Base-by-base conservation (phyloP, 37 sponge, comb jelly and placozoan genomes). In the Lycopodina hypogea region DNA sequence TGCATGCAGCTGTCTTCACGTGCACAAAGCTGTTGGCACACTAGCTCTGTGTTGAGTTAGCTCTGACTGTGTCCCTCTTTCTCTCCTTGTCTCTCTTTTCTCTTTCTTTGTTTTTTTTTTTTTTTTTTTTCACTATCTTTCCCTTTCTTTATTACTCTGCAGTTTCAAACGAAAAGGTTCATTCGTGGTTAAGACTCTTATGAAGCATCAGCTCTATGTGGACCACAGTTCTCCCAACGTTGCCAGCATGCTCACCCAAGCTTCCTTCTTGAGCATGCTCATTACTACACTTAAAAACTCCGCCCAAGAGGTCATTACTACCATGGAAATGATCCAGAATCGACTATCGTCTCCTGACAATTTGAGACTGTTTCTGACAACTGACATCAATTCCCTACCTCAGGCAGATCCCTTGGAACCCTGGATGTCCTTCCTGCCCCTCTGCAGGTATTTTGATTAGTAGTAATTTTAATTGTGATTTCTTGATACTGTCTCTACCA, bases 211-310 rank as follows among this genome's bases (percentile, higher is more conserved):
- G 32, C 68, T 66, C 55, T 73, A 73, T 30, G 18, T 30, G 19
- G 74, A 51, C 35, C 64, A 42, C 65, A 34, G 87, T 34, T 76
- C 51, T 42, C 41, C 62, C 24, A 90, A 93, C 75, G 17, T 72
- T 3, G 23, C 65, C 50, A 93, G 63, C 39, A 86, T 87, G 82
- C 42, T 83, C 41, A 75, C 76, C 1, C 94, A 93, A 74, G 65
- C 32, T n/a, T 71, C 68, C 52, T 86, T 86, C 81, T 82, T 93
- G 4, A 68, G 28, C 12, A 40, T 30, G 26, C 63, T 86, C 18
- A 38, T 75, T 41, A 51, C 26, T 1, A 68, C 34, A 28, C 69
- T 91, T 36, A 72, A 84, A 56, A 48, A 61, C 26, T 42, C 84
- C 38, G 34, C 80, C 64, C 59, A 60, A 1, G 53, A 78, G 40